Percentiles rank a stretch among this genome's conserved stretches.
phyloP scores from a whole-genome alignment of 1,140 invertebrate genomes.

The Leucophenga varia region DNA sequence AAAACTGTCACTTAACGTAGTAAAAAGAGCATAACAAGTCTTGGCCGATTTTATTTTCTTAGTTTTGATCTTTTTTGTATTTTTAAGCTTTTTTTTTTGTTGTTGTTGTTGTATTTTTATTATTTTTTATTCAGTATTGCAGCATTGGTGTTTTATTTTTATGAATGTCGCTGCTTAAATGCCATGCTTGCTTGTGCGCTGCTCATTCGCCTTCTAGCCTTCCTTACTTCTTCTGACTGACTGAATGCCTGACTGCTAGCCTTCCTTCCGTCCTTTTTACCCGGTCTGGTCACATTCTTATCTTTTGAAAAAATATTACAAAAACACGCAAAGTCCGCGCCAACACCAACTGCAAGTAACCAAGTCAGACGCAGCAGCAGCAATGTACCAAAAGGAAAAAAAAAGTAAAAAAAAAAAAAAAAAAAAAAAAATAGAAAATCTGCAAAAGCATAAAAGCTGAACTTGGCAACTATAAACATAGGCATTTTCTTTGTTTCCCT shows the following conservation, averaged over 20 bases:
- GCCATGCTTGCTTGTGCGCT: too few relatives aligned
- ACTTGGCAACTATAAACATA: not conserved
- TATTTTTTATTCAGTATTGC: too few relatives aligned
- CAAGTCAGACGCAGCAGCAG: conserved; percentile 9
- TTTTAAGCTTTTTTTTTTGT: conserved; percentile 23
- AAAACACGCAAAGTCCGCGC: conserved; percentile 50
- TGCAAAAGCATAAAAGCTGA: conserved; percentile 9
- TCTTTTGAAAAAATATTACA: conserved; percentile 56
- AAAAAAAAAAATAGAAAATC: conserved; percentile 10
- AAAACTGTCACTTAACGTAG: conserved; percentile 32
- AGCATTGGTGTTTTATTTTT: too few relatives aligned
- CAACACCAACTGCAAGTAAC: conserved; percentile 9
- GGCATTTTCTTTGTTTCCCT: not conserved
- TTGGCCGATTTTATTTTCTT: conserved; percentile 25
- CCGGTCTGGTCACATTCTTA: conserved; percentile 52
- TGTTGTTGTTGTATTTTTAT: not conserved
- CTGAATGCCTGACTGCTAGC: conserved; percentile 7
- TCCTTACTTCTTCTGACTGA: conserved; percentile 1
- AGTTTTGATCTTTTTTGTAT: conserved; percentile 21
- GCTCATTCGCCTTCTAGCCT: not conserved
- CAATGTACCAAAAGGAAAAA: conserved; percentile 4
- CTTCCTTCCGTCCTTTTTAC: conserved; percentile 18
- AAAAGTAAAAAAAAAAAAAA: conserved; percentile 4
- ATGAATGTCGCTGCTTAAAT: conserved; percentile 16
- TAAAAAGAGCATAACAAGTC: conserved; percentile 26